phyloP scores from a whole-genome alignment of 1,140 invertebrate genomes.

The Orchesella cincta region DNA sequence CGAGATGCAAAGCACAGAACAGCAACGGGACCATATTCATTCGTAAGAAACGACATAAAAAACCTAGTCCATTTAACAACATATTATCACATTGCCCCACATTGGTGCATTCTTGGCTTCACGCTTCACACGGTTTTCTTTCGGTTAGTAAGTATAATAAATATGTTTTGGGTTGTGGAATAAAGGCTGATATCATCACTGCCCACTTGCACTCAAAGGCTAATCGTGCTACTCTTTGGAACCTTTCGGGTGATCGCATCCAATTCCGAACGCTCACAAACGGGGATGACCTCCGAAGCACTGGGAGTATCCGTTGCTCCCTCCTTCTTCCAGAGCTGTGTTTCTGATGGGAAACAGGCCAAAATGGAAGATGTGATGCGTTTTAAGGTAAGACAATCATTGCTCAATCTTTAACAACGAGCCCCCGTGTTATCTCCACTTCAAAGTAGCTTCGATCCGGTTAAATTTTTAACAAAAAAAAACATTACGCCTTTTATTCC shows the following conservation, averaged over 20 bases:
- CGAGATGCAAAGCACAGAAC: slow-evolving; percentile 71
- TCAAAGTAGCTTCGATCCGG: too few species aligned
- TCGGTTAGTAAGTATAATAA: neutral
- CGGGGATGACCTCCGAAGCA: slow-evolving; percentile 95
- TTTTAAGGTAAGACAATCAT: slow-evolving; percentile 72
- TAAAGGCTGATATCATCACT: slow-evolving; percentile 83
- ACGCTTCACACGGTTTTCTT: too few species aligned
- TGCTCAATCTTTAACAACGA: too few species aligned
- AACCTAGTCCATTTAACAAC: neutral
- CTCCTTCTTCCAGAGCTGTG: slow-evolving; percentile 96
- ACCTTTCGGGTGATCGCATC: slow-evolving; percentile 95
- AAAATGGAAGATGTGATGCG: slow-evolving; percentile 92
- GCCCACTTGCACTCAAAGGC: slow-evolving; percentile 84
- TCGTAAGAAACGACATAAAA: slow-evolving; percentile 63
- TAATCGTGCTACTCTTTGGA: slow-evolving; percentile 92
- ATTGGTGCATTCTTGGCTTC: too few species aligned
- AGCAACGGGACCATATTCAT: slow-evolving; percentile 88
- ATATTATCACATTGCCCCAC: too few species aligned
- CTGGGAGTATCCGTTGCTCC: slow-evolving; percentile 88
- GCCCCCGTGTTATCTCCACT: neutral
- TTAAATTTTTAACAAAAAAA: neutral
- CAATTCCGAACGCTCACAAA: slow-evolving; percentile 82
- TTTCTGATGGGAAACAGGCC: slow-evolving; percentile 83
- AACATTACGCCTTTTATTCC: too few species aligned
- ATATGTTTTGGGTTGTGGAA: slow-evolving; percentile 50